Evolutionary conservation across 2,113 vertebrate genomes (phyloP), one percentile per base, ranked within the genome.

Genomic region (Ranitomeya imitator): DNA sequence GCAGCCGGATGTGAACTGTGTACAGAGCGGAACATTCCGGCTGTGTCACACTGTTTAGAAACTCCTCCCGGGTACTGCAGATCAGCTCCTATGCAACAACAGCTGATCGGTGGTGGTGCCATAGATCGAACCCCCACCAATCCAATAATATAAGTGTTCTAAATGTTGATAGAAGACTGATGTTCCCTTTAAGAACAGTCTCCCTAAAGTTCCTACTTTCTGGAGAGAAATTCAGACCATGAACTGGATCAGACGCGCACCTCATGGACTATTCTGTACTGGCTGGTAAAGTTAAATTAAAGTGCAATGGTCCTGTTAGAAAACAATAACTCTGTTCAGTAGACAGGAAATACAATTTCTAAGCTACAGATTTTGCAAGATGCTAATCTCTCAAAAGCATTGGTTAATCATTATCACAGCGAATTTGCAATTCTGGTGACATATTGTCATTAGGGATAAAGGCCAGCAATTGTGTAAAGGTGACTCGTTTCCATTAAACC

Each of bases 241-340:
- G 26, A 12, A 21, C 59, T 37, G 18, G 45, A 7, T n/a, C 60
- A 52, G 60, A 12, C 9, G 8, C 11, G 12, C 26, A 21, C 54
- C 23, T 52, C 76, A 2, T 57, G 59, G 84, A 86, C 26, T 16
- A 31, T 69, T 31, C 76, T 26, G 51, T 57, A 57, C 45, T 57
- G 14, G 45, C 85, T 51, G 37, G 15, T 52, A 73, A 74, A 59
- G 83, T 73, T 55, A 86, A 79, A 86, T 86, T 86, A 31, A 80
- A 86, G 79, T 79, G 85, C 61, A 78, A 79, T 79, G 61, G 77
- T 15, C 85, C 60, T 80, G 85, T 59, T 69, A 67, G 76, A 86
- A 45, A 85, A 86, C 77, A 86, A 86, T 86, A 86, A 86, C 74
- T 54, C 85, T 86, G 85, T 69, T 86, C 76, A 86, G 59, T 79